Percentiles rank a stretch among this genome's conserved stretches.
Evolutionary conservation across 2,888 invertebrate species (phyloP).

Genomic region (Drosophila emarginata): DNA sequence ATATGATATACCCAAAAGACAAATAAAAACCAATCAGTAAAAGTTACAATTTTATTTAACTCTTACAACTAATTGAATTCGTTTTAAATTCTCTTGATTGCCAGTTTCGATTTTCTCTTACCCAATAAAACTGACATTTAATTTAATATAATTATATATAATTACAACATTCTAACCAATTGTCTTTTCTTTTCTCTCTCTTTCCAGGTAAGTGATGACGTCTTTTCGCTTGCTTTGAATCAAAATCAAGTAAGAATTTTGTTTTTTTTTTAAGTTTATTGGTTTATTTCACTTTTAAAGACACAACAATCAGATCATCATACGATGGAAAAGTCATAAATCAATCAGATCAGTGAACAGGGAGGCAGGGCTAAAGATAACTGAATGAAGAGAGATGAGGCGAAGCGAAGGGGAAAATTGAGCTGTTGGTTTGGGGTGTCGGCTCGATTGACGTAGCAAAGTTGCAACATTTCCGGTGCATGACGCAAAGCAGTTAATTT

Average conservation of each 20-base stretch:
- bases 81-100: neutral
- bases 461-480: slow-evolving; percentile 68
- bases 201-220: slow-evolving; percentile 80
- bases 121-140: neutral
- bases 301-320: slow-evolving; percentile 21
- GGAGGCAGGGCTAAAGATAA: neutral
- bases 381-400: neutral
- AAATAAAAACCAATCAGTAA: no score
- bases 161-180: slow-evolving; percentile 1
- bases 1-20: no score
- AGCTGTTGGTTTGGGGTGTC: slow-evolving; percentile 17
- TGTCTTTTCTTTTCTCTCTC: slow-evolving; percentile 14
- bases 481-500: slow-evolving; percentile 75
- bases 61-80: neutral
- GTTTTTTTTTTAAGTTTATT: slow-evolving; percentile 25
- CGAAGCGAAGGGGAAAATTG: neutral
- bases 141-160: slow-evolving; percentile 8
- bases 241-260: slow-evolving; percentile 78
- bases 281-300: neutral
- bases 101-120: neutral
- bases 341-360: slow-evolving; percentile 57
- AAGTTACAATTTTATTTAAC: neutral
- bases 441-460: slow-evolving; percentile 49
- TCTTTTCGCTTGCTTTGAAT: slow-evolving; percentile 79
- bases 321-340: slow-evolving; percentile 47